These are phyloP conservation scores for Manacus vitellinus DNA, from an alignment of 2,113 vertebrate genomes.

Conservation along the genomic window DNA sequence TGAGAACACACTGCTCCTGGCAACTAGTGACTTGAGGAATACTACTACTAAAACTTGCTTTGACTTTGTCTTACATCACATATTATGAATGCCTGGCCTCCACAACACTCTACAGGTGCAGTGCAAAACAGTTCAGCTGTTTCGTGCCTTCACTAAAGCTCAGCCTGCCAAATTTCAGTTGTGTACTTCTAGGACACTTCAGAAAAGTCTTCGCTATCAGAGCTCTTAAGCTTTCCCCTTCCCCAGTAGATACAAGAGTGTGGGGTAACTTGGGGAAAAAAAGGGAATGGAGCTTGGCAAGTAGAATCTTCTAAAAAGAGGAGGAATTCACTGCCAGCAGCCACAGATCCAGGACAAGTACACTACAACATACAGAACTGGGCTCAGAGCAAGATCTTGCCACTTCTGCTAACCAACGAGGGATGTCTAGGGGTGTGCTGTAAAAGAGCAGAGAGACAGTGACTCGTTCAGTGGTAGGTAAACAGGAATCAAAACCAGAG, in stretches of 20 bases:
- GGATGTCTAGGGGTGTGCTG: accelerated
- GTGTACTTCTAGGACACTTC: accelerated
- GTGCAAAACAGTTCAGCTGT: neutral
- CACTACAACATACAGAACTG: neutral
- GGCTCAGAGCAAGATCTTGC: neutral
- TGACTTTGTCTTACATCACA: neutral
- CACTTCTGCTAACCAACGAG: neutral
- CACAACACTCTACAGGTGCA: neutral
- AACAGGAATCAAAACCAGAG: neutral
- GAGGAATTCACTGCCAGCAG: neutral
- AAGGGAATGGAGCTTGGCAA: neutral
- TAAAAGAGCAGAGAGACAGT: neutral
- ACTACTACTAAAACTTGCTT: neutral
- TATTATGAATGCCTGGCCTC: neutral
- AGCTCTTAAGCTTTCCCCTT: neutral
- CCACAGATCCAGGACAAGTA: neutral
- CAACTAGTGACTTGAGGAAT: neutral
- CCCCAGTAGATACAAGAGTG: neutral
- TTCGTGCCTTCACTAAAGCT: neutral
- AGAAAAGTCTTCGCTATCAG: neutral
- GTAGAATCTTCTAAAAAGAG: neutral
- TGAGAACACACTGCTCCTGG: neutral
- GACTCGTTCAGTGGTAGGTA: accelerated
- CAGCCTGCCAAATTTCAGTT: neutral
- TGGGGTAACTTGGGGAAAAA: neutral